These are phyloP conservation scores for Bungarus multicinctus DNA, from an alignment of 2,113 vertebrate genomes.

Conservation along the genomic window DNA sequence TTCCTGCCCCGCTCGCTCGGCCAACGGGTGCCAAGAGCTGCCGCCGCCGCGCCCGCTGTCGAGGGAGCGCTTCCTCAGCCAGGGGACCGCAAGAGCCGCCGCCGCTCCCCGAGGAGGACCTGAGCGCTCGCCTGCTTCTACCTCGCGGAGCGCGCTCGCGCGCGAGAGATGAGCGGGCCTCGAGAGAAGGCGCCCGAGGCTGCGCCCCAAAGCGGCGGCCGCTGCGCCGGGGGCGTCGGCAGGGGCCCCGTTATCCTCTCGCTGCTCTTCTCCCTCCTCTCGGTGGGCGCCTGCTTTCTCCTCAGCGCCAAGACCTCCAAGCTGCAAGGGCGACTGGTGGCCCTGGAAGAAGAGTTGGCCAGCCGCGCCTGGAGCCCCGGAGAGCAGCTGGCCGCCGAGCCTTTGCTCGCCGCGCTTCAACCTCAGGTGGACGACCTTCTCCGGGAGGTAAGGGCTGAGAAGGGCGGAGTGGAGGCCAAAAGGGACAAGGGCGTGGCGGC, in stretches of 20 bases:
- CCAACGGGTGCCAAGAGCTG: conserved; percentile 43
- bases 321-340: conserved; percentile 78
- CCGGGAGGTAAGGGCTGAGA: conserved; percentile 76
- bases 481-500: too few relatives aligned
- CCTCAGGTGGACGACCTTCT: conserved; percentile 76
- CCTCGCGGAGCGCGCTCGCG: neutral
- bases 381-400: conserved; percentile 44
- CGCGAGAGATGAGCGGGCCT: conserved; percentile 18
- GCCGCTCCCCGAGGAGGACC: conserved; percentile 19
- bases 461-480: neutral
- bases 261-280: conserved; percentile 79
- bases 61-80: neutral
- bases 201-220: conserved; percentile 9
- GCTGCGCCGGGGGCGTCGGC: neutral
- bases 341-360: conserved; percentile 75
- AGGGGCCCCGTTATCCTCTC: conserved; percentile 55
- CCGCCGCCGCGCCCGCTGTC: neutral
- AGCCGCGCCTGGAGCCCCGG: conserved; percentile 51
- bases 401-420: conserved; percentile 73
- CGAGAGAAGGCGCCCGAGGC: conserved; percentile 25
- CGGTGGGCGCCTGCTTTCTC: conserved; percentile 81
- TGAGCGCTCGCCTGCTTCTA: conserved; percentile 4
- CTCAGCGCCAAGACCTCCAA: conserved; percentile 80
- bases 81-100: neutral
- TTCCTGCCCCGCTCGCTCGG: conserved; percentile 5